Conservation (phyloP, 2,888 invertebrate species). For the Metacarcinus magister region DNA sequence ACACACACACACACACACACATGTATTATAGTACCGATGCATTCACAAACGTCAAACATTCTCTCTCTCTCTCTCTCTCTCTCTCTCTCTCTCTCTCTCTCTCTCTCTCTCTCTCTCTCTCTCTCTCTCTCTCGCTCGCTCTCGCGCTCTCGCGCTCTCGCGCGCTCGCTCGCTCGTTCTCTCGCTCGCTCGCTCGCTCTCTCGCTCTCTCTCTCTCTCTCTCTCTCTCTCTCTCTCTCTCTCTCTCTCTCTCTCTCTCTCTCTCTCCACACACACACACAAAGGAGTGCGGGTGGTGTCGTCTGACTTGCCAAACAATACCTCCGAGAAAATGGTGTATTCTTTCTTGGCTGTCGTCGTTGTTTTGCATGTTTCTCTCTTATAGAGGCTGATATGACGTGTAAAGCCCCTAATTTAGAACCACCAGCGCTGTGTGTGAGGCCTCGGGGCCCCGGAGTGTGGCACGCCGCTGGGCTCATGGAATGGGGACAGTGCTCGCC, state of each 20-base stretch:
- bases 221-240: conserved; percentile 60
- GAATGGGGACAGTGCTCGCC: conserved; percentile 27
- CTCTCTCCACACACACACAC: neutral
- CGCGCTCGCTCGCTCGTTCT: neutral
- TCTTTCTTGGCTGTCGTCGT: neutral
- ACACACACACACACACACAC: conserved; percentile 57
- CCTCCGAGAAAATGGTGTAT: neutral
- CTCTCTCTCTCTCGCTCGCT: conserved; percentile 43
- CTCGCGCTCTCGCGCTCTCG: neutral
- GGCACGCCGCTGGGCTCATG: neutral
- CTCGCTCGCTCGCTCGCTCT: no score
- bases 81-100: conserved; percentile 42
- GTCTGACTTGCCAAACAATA: conserved; percentile 15
- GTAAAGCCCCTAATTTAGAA: conserved; percentile 1
- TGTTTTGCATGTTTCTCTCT: neutral
- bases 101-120: conserved; percentile 31
- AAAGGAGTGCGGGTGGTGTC: conserved; percentile 12
- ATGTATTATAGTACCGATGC: neutral
- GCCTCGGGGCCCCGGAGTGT: neutral
- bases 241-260: conserved; percentile 38
- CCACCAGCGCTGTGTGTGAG: neutral
- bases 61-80: conserved; percentile 19
- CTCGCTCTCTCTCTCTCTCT: neutral
- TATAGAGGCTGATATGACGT: neutral
- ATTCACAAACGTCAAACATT: neutral